A percentile compares a stretch with the other conserved stretches of the same genome.
Evolutionary conservation across 2,113 vertebrate species (phyloP).

Genomic region (Zapus hudsonius): DNA sequence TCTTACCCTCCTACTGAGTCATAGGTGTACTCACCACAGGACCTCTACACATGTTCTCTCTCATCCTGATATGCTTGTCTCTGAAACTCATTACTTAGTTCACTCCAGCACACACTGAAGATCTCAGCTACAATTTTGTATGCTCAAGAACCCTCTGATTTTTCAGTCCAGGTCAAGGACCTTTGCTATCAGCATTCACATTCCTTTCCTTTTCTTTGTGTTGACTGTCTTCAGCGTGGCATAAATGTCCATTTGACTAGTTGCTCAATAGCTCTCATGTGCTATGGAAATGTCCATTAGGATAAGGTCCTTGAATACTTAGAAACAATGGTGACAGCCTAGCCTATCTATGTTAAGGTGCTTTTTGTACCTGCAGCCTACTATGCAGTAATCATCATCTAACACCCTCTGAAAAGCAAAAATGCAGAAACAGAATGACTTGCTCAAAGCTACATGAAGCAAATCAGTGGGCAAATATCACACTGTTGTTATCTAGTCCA

Average conservation of each 20-base stretch:
- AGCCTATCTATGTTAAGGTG: background rate
- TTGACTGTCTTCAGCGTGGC: slow-evolving; percentile 16
- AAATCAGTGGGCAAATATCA: background rate
- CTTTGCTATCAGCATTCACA: background rate
- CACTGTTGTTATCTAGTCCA: background rate
- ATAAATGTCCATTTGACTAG: slow-evolving; percentile 29
- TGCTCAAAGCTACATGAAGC: slow-evolving; percentile 39
- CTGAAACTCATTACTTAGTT: slow-evolving; percentile 2
- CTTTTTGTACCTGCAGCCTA: background rate
- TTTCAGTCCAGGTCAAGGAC: background rate
- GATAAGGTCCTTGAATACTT: slow-evolving; percentile 41
- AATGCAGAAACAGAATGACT: background rate
- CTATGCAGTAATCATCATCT: background rate
- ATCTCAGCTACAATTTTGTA: background rate
- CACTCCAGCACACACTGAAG: background rate
- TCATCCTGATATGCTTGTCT: background rate
- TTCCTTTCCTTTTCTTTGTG: slow-evolving; percentile 5
- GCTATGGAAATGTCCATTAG: slow-evolving; percentile 27
- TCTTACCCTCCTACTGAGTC: slow-evolving; percentile 17
- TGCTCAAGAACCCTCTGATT: background rate
- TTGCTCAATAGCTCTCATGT: slow-evolving; percentile 16
- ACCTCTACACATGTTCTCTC: background rate
- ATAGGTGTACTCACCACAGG: background rate
- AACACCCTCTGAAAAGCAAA: background rate
- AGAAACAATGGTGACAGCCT: background rate